A percentile compares a stretch with the other conserved stretches of the same genome.
Evolutionary conservation across 2,113 vertebrate genomes (phyloP).

Genomic region (Lathamus discolor): DNA sequence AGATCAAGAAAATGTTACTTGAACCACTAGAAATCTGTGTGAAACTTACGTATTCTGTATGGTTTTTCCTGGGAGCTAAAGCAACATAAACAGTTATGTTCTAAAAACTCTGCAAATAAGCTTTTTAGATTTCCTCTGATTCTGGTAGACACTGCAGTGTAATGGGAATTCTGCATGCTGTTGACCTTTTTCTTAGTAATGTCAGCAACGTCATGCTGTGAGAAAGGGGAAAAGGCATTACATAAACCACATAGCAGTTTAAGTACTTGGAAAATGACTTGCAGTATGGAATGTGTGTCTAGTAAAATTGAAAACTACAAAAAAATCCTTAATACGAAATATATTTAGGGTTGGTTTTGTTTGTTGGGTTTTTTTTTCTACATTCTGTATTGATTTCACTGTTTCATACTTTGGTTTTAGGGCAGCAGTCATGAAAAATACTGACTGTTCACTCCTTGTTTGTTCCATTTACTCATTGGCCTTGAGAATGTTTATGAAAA

Average conservation of each 20-base stretch:
- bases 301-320: background rate
- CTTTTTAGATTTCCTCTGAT: background rate
- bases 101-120: background rate
- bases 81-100: background rate
- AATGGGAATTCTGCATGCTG: background rate
- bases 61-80: background rate
- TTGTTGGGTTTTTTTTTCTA: fast-evolving
- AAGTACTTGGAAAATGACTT: background rate
- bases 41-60: background rate
- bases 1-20: background rate
- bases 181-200: background rate
- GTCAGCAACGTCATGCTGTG: background rate
- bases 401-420: background rate
- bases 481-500: background rate
- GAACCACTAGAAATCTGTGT: background rate
- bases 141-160: background rate
- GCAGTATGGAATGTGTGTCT: background rate
- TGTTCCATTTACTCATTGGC: fast-evolving
- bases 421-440: background rate
- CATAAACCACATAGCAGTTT: fast-evolving
- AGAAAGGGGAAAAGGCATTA: background rate
- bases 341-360: background rate
- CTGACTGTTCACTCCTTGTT: background rate
- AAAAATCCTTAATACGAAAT: background rate
- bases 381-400: background rate